These are phyloP conservation scores for Leptopilina myrica DNA, from an alignment of 2,888 invertebrate species.

Conservation along the genomic window DNA sequence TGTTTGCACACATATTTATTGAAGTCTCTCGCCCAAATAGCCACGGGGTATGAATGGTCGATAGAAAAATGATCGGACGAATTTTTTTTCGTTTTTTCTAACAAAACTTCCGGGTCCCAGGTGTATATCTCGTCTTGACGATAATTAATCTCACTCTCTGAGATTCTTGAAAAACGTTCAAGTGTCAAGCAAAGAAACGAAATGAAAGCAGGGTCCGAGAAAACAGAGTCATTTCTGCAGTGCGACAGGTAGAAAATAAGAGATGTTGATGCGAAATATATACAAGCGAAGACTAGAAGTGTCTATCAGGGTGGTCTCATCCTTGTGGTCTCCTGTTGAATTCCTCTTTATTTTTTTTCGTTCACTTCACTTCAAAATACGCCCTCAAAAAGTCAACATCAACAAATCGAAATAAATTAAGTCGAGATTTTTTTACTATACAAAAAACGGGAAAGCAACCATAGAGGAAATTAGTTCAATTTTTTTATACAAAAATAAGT, in stretches of 20 bases:
- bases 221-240: slow-evolving; percentile 50
- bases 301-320: slow-evolving; percentile 53
- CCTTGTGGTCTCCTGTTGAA: slow-evolving; percentile 50
- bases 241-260: slow-evolving; percentile 60
- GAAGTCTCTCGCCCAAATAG: background rate
- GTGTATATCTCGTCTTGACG: background rate
- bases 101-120: slow-evolving; percentile 13
- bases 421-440: no score
- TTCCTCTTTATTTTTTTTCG: slow-evolving; percentile 51
- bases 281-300: slow-evolving; percentile 51
- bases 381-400: background rate
- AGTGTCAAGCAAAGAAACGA: slow-evolving; percentile 28
- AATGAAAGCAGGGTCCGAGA: slow-evolving; percentile 23
- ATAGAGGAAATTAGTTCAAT: no score
- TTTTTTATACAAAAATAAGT: no score
- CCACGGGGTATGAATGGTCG: background rate
- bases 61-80: background rate
- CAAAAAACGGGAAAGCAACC: no score
- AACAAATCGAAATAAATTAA: no score
- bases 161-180: background rate
- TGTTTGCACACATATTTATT: background rate
- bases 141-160: slow-evolving; percentile 25
- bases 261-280: slow-evolving; percentile 46
- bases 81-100: background rate
- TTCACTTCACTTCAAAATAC: slow-evolving; percentile 39